Evolutionary conservation across 2,797 vertebrate species (phyloP).

Genomic region (Channa striata): DNA sequence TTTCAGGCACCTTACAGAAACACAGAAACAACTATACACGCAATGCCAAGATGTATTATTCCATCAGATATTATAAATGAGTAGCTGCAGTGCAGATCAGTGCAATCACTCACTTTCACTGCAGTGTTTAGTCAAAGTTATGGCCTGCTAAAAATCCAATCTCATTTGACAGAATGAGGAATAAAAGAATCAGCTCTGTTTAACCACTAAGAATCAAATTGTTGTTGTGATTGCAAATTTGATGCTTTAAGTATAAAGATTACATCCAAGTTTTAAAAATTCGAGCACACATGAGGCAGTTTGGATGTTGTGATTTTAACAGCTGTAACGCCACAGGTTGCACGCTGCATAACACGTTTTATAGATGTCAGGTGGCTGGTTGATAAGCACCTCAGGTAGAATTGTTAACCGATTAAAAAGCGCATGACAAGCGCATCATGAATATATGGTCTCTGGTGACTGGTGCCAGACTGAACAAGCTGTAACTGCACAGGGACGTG

Average conservation of each 20-base stretch:
- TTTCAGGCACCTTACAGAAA: too few species aligned
- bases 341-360: background rate
- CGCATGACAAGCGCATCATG: background rate
- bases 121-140: background rate
- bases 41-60: background rate
- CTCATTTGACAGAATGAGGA: background rate
- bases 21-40: too few species aligned
- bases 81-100: background rate
- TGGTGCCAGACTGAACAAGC: conserved; percentile 70
- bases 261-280: background rate
- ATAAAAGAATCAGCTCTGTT: too few species aligned
- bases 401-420: conserved; percentile 1
- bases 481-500: conserved; percentile 16
- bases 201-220: too few species aligned
- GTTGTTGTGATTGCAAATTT: too few species aligned
- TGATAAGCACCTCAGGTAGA: conserved; percentile 5
- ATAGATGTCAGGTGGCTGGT: background rate
- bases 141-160: background rate
- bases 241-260: background rate
- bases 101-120: background rate
- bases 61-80: too few species aligned
- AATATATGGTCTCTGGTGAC: background rate
- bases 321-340: background rate
- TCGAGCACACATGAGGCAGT: background rate
- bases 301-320: background rate